Evolutionary conservation across 2,888 invertebrate genomes (phyloP), one percentile per base, ranked within the genome.

Genomic region (Euplagia quadripunctaria): DNA sequence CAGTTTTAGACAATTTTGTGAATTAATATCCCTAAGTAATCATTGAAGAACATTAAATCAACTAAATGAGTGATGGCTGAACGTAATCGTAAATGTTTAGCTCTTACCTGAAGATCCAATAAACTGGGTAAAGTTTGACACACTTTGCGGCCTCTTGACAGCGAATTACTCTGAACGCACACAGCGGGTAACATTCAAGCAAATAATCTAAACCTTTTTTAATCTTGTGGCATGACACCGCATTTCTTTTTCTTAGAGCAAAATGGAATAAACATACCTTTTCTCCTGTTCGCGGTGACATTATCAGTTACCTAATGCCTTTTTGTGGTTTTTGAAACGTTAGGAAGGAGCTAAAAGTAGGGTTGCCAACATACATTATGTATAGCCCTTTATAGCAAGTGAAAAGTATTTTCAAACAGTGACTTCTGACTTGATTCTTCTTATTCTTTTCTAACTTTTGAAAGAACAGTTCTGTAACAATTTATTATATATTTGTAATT

Each of bases 141-240:
- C 31, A 68, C 17, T 55, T 68, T 55, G 9, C 52, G 55, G 17
- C 41, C 31, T n/a, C 11, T 46, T 14, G n/a, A 20, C 6, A 20
- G 20, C 12, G 11, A 41, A 55, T 11, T 52, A 55, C 6, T n/a
- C 49, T 63, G 17, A 78, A 52, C 65, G 65, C 55, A 73, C 66
- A 42, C 31, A 31, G 1, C 17, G 4, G 41, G 31, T 72, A 55
- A 58, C 55, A 71, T 55, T 66, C 20, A 55, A 68, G 31, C 41
- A 71, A 58, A 72, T 68, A 76, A 75, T 73, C 68, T 64, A 20
- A 81, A 79, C 1, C 73, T 83, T 79, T 79, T 75, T 76, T 72
- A 79, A 81, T 77, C 68, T 64, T 6, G 3, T 42, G 11, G n/a
- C 17, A 31, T 42, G 41, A 31, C 67, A 64, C 41, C 42, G 75